Percentiles rank a stretch among this genome's conserved stretches.
phyloP scores from a whole-genome alignment of 2,113 vertebrate species.

The Lepisosteus oculatus region DNA sequence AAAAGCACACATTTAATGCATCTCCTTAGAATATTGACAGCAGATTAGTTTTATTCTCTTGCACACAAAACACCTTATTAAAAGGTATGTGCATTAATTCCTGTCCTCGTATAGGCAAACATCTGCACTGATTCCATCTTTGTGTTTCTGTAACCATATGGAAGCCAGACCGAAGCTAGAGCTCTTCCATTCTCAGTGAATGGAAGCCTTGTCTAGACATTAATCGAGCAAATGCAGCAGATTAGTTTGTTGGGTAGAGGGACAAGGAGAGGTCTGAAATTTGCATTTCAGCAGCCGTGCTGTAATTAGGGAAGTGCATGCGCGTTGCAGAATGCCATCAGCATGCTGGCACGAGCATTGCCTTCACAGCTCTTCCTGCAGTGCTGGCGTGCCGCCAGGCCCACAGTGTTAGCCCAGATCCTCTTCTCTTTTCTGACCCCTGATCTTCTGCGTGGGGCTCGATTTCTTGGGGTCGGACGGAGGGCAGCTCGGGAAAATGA shows the following conservation, averaged over 20 bases:
- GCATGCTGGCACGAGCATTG: neutral
- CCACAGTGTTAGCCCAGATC: neutral
- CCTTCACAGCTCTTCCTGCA: neutral
- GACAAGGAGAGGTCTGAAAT: neutral
- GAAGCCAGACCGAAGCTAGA: neutral
- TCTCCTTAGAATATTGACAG: too few relatives aligned
- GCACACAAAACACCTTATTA: too few relatives aligned
- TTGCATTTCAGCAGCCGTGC: neutral
- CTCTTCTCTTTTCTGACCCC: neutral
- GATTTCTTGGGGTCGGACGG: neutral
- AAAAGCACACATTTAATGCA: too few relatives aligned
- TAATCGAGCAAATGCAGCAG: neutral
- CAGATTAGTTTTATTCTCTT: too few relatives aligned
- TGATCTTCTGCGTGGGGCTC: neutral
- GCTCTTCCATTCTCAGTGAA: neutral
- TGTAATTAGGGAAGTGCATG: constrained; percentile 1
- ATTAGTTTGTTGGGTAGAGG: neutral
- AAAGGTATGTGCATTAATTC: too few relatives aligned
- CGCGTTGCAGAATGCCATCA: neutral
- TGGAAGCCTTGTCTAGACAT: neutral
- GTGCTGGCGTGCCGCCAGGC: neutral
- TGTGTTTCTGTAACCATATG: neutral
- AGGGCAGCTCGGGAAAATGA: neutral
- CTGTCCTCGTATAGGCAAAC: too few relatives aligned
- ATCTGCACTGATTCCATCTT: too few relatives aligned